These are phyloP conservation scores for Vanessa atalanta DNA, from an alignment of 1,140 invertebrate species.

Conservation along the genomic window DNA sequence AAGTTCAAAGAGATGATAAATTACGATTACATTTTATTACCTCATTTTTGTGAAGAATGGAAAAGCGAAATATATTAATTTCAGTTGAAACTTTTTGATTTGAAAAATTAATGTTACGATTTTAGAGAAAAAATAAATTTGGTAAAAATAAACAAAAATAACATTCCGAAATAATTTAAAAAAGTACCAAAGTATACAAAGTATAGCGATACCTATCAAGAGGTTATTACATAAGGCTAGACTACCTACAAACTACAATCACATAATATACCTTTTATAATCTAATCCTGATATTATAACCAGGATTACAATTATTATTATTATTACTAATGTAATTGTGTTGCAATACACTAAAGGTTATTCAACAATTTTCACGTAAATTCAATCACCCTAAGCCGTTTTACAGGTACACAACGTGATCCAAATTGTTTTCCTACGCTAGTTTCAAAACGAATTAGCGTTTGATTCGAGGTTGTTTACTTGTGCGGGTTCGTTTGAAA, in stretches of 20 bases:
- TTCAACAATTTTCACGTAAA: conserved; percentile 11
- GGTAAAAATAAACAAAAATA: too few species aligned
- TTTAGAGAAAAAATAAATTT: background rate
- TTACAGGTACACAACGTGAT: conserved; percentile 29
- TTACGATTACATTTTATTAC: conserved; percentile 29
- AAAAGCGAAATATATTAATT: conserved; percentile 26
- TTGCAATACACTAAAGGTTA: background rate
- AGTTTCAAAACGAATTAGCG: conserved; percentile 34
- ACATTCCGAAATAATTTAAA: too few species aligned
- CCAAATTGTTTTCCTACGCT: conserved; percentile 32
- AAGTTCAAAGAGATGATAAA: conserved; percentile 33
- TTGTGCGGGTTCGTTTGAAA: conserved; percentile 31
- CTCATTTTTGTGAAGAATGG: conserved; percentile 14
- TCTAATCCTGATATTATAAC: too few species aligned
- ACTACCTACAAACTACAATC: too few species aligned
- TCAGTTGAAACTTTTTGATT: background rate
- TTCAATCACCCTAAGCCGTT: conserved; percentile 14
- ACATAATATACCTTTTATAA: too few species aligned
- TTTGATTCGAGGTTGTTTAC: conserved; percentile 33
- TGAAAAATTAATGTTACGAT: background rate
- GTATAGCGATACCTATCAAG: too few species aligned
- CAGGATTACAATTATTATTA: too few species aligned
- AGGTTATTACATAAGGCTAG: too few species aligned
- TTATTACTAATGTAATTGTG: background rate
- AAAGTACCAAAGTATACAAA: too few species aligned